Conservation (phyloP, 2,888 invertebrate genomes). For the Hemicrepidius hirtus region DNA sequence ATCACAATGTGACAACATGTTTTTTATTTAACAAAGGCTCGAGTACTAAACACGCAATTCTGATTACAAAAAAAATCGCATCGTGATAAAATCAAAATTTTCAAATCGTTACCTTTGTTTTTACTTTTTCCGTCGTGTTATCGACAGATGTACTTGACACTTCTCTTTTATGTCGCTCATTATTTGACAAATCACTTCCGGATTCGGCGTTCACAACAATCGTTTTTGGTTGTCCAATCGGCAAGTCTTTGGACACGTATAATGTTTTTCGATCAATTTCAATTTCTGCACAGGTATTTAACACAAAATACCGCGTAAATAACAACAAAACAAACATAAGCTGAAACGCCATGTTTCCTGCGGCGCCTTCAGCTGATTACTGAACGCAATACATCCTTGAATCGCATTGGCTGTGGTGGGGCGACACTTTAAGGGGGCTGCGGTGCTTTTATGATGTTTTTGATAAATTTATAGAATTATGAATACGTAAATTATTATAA, state of each 20-base stretch:
- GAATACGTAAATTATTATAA: not conserved
- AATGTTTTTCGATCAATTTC: slow-evolving; percentile 58
- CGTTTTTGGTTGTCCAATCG: slow-evolving; percentile 26
- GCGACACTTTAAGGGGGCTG: not conserved
- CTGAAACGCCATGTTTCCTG: slow-evolving; percentile 52
- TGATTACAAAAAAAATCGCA: not conserved
- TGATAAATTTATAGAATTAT: slow-evolving; percentile 1
- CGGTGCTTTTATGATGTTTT: not conserved
- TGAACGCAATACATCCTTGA: slow-evolving; percentile 36
- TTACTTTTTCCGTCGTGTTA: slow-evolving; percentile 10
- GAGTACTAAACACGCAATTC: not conserved
- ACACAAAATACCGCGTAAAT: slow-evolving; percentile 56
- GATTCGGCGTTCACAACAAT: slow-evolving; percentile 28
- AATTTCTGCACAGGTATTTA: slow-evolving; percentile 55
- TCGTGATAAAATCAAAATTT: not conserved
- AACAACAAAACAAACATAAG: slow-evolving; percentile 53
- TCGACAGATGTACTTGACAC: slow-evolving; percentile 35
- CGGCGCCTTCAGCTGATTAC: slow-evolving; percentile 56
- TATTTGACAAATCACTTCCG: slow-evolving; percentile 35
- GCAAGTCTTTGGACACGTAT: slow-evolving; percentile 50
- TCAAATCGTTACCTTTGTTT: slow-evolving; percentile 1
- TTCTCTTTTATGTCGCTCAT: slow-evolving; percentile 38
- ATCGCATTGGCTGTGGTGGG: slow-evolving; percentile 1
- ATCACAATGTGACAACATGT: slow-evolving; percentile 1
- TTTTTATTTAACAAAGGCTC: slow-evolving; percentile 13